Evolutionary conservation across 1,140 invertebrate genomes (phyloP), one percentile per base, ranked within the genome.

Genomic region (Pteromalus puparum): DNA sequence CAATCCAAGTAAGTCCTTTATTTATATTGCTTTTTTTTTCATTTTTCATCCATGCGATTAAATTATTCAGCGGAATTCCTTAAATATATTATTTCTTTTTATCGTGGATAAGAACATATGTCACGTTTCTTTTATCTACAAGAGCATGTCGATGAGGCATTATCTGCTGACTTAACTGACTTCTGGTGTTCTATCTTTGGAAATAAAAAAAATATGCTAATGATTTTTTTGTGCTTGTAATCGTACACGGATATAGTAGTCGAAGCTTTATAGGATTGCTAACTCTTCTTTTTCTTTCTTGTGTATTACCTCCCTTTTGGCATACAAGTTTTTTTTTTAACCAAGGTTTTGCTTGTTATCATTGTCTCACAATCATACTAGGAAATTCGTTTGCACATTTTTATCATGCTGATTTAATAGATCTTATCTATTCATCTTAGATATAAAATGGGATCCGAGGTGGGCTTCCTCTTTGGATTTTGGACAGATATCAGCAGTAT

Each of bases 401-500:
- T 70, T 12, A 15, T 30, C 7, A 18, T n/a, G 0, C 18, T 21
- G 18, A 18, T 28, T 7, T 30, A 70, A 70, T 70, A 13, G 2
- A 28, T 70, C 15, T 70, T 13, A 70, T 28, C 67, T 28, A 42
- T 53, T 67, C 34, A 84, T 87, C 87, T 18, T 79, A 94, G 93
- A 91, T 79, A 93, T 93, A 78, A 76, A 85, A 82, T 92, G 89
- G 89, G 88, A 91, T 48, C 21, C 88, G 21, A 88, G 92, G 46
- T 96, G 96, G 96, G 94, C 94, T 42, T 88, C 91, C 30, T 87
- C 92, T 26, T 89, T 94, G 0, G 92, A 93, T 76, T 90, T 97
- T 81, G 97, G 97, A 7, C 97, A 98, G 91, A 95, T 98, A 28
- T 96, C 96, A 10, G 97, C 97, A 53, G 95, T 99, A 0, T 95